A percentile compares a stretch with the other conserved stretches of the same genome.
Evolutionary conservation across 1,140 invertebrate genomes (phyloP).

Genomic region (Belonocnema kinseyi): DNA sequence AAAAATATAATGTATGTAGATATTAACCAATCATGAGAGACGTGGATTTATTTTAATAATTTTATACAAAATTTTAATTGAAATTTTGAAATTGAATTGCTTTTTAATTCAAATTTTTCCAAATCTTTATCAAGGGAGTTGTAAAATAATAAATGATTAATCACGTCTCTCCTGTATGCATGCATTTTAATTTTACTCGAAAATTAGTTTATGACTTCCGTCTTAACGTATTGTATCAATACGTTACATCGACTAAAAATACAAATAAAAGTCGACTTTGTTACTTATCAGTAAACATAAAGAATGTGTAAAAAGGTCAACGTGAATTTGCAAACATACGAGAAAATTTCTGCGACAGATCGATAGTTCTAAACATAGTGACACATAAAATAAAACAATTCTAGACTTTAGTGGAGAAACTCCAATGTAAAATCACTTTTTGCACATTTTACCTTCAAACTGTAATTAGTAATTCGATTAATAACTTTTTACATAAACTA

Average conservation of each 20-base stretch:
- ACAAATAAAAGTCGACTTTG: conserved; percentile 31
- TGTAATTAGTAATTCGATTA: no score
- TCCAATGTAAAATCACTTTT: neutral
- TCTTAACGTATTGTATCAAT: conserved; percentile 58
- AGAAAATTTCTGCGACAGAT: neutral
- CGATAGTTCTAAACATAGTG: neutral
- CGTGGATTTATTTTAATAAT: neutral
- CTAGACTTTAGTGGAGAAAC: neutral
- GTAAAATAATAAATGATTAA: no score
- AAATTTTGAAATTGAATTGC: no score
- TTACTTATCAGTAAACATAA: conserved; percentile 6
- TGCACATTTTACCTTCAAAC: no score
- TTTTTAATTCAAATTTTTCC: no score
- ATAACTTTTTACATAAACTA: no score
- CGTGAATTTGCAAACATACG: neutral
- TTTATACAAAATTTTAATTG: no score
- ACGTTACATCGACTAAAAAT: conserved; percentile 44
- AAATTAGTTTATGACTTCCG: conserved; percentile 37
- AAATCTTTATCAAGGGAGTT: no score
- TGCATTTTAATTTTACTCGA: conserved; percentile 50
- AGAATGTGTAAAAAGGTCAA: neutral
- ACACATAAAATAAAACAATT: neutral
- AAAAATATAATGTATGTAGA: neutral
- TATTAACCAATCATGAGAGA: neutral
- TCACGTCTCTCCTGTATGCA: neutral